Evolutionary conservation across 2,888 invertebrate species (phyloP), one percentile per base, ranked within the genome.

Genomic region (Nesidiocoris tenuis): DNA sequence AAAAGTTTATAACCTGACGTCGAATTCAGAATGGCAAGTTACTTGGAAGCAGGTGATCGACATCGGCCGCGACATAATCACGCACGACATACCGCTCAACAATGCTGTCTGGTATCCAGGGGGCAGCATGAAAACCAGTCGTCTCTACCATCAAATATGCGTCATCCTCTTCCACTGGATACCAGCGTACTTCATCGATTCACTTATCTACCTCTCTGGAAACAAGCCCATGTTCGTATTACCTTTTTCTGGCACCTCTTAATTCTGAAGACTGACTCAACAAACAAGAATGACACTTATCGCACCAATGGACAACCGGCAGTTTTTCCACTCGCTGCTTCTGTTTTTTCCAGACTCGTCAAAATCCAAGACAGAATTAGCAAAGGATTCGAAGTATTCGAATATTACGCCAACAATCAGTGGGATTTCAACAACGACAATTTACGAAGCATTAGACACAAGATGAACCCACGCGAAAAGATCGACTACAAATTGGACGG

Each of bases 41-140:
- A 92, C 94, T 0, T 98, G 97, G 97, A 89, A 90, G 16, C 93
- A 93, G 83, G 89, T 98, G 83, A 93, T 96, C 71, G 89, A 91
- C 74, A 88, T 91, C 9, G 93, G 94, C 0, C 86, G 92, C 68
- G 89, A 89, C 82, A 90, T 93, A 61, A 90, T 94, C 74, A 88
- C 90, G 83, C 88, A 88, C 78, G 89, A 88, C 81, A 88, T 96
- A 76, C 96, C 96, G 0, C 86, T 96, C n/a, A 94, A 95, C 80
- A 91, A 92, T 1, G 91, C 95, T 0, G 89, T 90, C 81, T 91
- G 94, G 93, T 90, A 91, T 83, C 95, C 95, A 0, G 93, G 94
- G 1, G 94, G 94, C 1, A 92, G 92, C 0, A 93, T 95, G 91
- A 94, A 94, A 82, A 90, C 88, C 79, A 91, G 89, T 65, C 88